phyloP scores from a whole-genome alignment of 2,797 vertebrate genomes.

The Prunella strophiata region DNA sequence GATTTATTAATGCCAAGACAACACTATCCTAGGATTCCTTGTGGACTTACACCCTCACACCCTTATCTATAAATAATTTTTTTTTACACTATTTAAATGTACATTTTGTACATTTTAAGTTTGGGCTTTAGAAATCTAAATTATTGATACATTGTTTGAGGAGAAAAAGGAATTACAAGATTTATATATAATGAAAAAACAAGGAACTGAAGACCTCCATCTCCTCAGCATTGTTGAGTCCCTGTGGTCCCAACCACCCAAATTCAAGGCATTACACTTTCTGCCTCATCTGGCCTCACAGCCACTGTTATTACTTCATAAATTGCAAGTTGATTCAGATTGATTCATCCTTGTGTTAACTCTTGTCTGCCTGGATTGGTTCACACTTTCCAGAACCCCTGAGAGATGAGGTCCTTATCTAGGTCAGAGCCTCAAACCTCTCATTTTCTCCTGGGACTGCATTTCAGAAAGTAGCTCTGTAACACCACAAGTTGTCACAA shows the following conservation, averaged over 20 bases:
- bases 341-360: neutral
- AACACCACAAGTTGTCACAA: neutral
- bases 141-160: neutral
- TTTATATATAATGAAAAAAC: neutral
- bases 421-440: neutral
- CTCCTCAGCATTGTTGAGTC: neutral
- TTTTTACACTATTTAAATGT: neutral
- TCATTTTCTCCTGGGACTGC: neutral
- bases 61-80: neutral
- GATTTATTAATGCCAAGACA: neutral
- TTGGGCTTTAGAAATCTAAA: neutral
- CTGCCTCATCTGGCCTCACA: neutral
- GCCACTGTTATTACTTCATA: neutral
- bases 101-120: neutral
- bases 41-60: neutral
- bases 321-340: neutral
- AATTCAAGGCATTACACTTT: neutral
- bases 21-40: neutral
- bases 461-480: neutral
- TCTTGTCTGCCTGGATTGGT: neutral
- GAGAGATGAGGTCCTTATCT: neutral
- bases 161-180: neutral
- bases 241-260: neutral
- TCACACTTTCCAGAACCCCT: neutral
- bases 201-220: neutral